Evolutionary conservation across 2,888 invertebrate species (phyloP).

Genomic region (Agonopterix arenella): DNA sequence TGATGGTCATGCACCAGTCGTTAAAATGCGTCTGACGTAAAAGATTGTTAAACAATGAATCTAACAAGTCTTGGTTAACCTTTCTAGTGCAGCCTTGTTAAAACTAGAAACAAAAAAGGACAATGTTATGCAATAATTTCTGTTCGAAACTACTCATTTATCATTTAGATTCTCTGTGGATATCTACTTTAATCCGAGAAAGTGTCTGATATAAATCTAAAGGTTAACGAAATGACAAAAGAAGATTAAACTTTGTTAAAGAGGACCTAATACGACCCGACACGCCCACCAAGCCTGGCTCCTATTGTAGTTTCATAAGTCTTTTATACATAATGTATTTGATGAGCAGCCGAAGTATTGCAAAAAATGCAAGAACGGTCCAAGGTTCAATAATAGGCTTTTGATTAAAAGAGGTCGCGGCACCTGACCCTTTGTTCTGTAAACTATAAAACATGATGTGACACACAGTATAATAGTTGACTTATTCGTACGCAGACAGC

Average conservation of each 20-base stretch:
- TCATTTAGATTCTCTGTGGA: too few relatives aligned
- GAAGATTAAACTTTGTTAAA: constrained; percentile 21
- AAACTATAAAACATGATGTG: constrained; percentile 14
- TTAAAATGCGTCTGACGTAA: too few relatives aligned
- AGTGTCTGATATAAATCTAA: constrained; percentile 2
- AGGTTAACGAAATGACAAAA: constrained; percentile 16
- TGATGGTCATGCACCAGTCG: too few relatives aligned
- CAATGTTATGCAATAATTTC: too few relatives aligned
- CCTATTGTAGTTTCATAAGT: constrained; percentile 17
- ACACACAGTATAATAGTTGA: background rate
- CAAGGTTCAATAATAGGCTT: constrained; percentile 32
- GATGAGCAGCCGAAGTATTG: constrained; percentile 9
- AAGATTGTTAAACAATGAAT: too few relatives aligned
- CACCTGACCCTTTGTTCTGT: constrained; percentile 22
- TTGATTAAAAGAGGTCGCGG: constrained; percentile 28
- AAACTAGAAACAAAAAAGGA: too few relatives aligned
- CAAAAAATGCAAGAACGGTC: constrained; percentile 12
- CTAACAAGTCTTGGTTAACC: too few relatives aligned
- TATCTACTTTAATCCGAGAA: too few relatives aligned
- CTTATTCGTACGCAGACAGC: background rate
- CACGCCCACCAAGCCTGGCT: constrained; percentile 5
- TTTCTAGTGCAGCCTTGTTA: too few relatives aligned
- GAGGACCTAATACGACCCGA: constrained; percentile 8
- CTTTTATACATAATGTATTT: constrained; percentile 15
- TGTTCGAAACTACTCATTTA: too few relatives aligned